Evolutionary conservation across 30 jellyfish, hydroid and myxozoan genomes (phyloP).

Genomic region (Turritopsis dohrnii): DNA sequence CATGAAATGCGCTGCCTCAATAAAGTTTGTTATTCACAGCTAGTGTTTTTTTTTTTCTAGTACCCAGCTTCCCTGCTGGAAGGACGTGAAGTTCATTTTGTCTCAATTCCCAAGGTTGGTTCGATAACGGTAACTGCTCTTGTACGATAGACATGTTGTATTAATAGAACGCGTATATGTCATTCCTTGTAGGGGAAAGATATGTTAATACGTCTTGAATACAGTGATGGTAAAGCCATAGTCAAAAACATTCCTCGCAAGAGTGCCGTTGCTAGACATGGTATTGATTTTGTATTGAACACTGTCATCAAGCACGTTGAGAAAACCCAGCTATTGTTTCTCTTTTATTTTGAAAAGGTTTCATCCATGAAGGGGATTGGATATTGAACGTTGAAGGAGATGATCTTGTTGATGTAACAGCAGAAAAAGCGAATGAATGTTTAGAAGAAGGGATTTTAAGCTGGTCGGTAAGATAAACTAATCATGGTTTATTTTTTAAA

Average conservation of each 20-base stretch:
- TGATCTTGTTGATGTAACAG: conserved; percentile 45
- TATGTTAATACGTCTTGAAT: conserved; percentile 15
- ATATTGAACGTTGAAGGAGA: conserved; percentile 77
- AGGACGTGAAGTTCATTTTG: conserved; percentile 72
- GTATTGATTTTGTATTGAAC: conserved; percentile 25
- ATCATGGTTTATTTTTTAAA: not conserved
- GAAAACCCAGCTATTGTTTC: not conserved
- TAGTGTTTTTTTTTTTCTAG: conserved; percentile 28
- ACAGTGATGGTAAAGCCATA: conserved; percentile 36
- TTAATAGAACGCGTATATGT: not conserved
- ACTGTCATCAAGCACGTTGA: no score
- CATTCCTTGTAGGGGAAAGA: not conserved
- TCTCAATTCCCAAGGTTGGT: conserved; percentile 70
- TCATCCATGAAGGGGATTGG: conserved; percentile 82
- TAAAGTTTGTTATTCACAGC: not conserved
- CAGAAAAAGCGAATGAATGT: conserved; percentile 54
- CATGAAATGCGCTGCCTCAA: no score
- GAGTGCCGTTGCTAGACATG: conserved; percentile 82
- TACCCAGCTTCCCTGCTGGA: conserved; percentile 49
- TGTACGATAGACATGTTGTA: not conserved
- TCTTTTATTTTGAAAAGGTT: conserved; percentile 31
- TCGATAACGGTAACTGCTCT: no score
- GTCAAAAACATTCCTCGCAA: conserved; percentile 51
- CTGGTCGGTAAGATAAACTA: conserved; percentile 66
- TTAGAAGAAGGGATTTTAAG: conserved; percentile 65